Base-by-base conservation (phyloP, 2,113 vertebrate genomes). In the Rhadina sibilatrix region DNA sequence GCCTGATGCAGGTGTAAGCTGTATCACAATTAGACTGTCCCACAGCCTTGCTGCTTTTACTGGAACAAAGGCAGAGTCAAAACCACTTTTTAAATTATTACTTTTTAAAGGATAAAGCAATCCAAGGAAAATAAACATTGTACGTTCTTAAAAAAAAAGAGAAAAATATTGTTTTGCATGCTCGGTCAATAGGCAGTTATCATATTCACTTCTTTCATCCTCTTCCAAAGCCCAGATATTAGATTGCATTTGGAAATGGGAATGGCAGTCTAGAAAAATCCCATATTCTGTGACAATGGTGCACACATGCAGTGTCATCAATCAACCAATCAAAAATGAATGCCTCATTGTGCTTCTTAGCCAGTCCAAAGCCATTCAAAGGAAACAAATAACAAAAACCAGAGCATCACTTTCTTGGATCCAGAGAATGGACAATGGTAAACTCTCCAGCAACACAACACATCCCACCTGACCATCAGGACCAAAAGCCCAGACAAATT, bases 241-340 rank as follows among this genome's bases (percentile, higher is more conserved):
- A 70, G 47, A 49, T 10, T 88, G 59, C 82, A 31, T 74, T 88
- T 91, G 75, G 82, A 77, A 91, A 72, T 10, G 40, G 38, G 65
- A 95, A 80, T 33, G 38, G 35, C 14, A 80, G 56, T 42, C 70
- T 57, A 46, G 63, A 87, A 78, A 83, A 91, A 75, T 81, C 87
- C 15, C 57, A 22, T 66, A 21, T 72, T 87, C 70, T 54, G 38
- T 79, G 68, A 97, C 91, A 96, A 37, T 23, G 56, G 66, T 23
- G 49, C 46, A 88, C 52, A 88, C 71, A 93, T 28, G 82, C 90
- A 86, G 63, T 71, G 77, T 90, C 86, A 96, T 93, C 89, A 94
- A 87, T 94, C 92, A 93, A 1, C 76, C 69, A 56, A 93, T 71
- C 90, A 94, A 86, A 96, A 94, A 66, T 83, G 72, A 96, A 96